Evolutionary conservation across 2,113 vertebrate genomes (phyloP).

Genomic region (Gnathonemus echidnorhynchus): DNA sequence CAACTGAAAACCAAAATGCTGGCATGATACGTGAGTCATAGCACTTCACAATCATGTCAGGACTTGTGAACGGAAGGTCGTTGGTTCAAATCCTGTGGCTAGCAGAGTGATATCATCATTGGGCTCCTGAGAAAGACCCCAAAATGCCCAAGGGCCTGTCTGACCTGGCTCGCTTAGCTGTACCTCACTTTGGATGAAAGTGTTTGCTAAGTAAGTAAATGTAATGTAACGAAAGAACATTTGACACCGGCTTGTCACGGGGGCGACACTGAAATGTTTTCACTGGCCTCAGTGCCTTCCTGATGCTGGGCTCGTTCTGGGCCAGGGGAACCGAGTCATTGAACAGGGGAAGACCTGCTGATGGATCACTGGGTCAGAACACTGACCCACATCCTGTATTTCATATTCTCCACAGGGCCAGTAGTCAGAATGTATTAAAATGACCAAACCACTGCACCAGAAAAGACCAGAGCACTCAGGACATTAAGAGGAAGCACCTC

Average conservation of each 20-base stretch:
- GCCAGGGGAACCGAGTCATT: neutral
- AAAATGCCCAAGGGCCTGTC: neutral
- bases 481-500: neutral
- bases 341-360: constrained; percentile 27
- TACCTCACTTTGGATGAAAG: neutral
- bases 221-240: neutral
- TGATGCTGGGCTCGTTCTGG: constrained; percentile 18
- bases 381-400: neutral
- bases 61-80: neutral
- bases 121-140: neutral
- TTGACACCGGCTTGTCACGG: neutral
- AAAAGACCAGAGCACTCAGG: neutral
- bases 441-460: neutral
- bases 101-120: neutral
- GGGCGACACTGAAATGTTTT: constrained; percentile 36
- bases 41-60: neutral
- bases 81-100: neutral
- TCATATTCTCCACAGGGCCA: neutral
- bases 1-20: neutral
- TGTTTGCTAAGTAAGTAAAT: neutral
- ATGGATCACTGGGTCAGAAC: constrained; percentile 27
- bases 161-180: neutral
- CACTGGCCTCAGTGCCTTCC: constrained; percentile 32
- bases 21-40: neutral
- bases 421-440: neutral